Evolutionary conservation across 2,888 invertebrate species (phyloP).

Genomic region (Cacoxenus indagator): DNA sequence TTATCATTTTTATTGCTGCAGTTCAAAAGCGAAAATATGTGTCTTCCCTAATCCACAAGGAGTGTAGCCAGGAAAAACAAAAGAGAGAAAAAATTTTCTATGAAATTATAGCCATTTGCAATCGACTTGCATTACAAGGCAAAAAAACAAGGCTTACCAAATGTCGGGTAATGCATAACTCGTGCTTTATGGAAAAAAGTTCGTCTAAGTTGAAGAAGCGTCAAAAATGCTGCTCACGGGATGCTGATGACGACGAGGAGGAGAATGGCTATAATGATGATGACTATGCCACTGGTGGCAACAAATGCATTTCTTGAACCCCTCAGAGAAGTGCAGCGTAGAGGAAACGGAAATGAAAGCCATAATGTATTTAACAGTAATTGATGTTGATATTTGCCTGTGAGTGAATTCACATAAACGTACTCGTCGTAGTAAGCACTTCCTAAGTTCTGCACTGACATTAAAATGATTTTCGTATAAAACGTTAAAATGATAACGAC

Average conservation of each 20-base stretch:
- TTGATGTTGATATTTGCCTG: conserved; percentile 25
- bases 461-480: conserved; percentile 64
- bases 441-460: not conserved
- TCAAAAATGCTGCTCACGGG: not conserved
- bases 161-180: conserved; percentile 7
- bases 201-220: not conserved
- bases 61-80: no score
- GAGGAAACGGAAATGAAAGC: no score
- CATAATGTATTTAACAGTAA: no score
- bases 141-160: conserved; percentile 4
- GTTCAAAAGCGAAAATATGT: conserved; percentile 14
- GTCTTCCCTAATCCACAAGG: no score
- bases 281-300: no score
- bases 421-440: not conserved
- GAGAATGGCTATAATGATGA: conserved; percentile 41
- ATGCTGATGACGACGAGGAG: not conserved
- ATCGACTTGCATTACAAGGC: no score
- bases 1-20: conserved; percentile 59
- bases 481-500: conserved; percentile 63
- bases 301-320: no score
- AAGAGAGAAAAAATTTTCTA: no score
- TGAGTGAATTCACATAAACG: not conserved
- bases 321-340: no score
- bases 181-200: conserved; percentile 14
- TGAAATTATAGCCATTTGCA: no score